Base-by-base conservation (phyloP, 2,113 vertebrate species). In the Silurus asotus region DNA sequence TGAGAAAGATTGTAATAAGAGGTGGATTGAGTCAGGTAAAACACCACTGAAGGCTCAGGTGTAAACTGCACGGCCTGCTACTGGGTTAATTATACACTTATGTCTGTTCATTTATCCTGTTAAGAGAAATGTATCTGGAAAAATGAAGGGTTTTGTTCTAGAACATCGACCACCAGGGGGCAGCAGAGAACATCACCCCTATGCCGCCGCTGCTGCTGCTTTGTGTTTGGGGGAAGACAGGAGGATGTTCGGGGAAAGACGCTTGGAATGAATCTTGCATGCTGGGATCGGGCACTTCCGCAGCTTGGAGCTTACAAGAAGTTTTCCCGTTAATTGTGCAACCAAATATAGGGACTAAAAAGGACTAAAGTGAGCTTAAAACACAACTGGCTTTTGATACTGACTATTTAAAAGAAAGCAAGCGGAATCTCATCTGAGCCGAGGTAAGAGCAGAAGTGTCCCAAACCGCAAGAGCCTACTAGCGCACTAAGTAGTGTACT, bases 271-370 rank as follows among this genome's bases (percentile, higher is more conserved):
- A 82, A 87, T 81, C 55, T 37, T 78, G 67, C 37, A 59, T 74
- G 74, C 74, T 17, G 82, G 81, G 79, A 49, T 61, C 49, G 8
- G 65, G 4, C 69, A 90, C 90, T 90, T 94, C 92, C 92, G 92
- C 17, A 87, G 88, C 25, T 87, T 81, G 10, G 19, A 82, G 69
- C 72, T 82, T 74, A 72, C 28, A 77, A 25, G 20, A 28, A 28
- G 76, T 86, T 86, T 20, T 81, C 51, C 19, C n/a, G 1, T 17
- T 37, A 51, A 64, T 8, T 2, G 11, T 14, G 51, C 20, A 13
- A 55, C 15, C 10, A 70, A 45, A 72, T 28, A 64, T 23, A 69
- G 25, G n/a, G 11, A 20, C 58, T 88, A 67, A 84, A 51, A 5
- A 20, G 11, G 17, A 37, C 15, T 19, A 20, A 20, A 80, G 51